phyloP scores from a whole-genome alignment of 1,140 invertebrate genomes.

The Halictus rubicundus region DNA sequence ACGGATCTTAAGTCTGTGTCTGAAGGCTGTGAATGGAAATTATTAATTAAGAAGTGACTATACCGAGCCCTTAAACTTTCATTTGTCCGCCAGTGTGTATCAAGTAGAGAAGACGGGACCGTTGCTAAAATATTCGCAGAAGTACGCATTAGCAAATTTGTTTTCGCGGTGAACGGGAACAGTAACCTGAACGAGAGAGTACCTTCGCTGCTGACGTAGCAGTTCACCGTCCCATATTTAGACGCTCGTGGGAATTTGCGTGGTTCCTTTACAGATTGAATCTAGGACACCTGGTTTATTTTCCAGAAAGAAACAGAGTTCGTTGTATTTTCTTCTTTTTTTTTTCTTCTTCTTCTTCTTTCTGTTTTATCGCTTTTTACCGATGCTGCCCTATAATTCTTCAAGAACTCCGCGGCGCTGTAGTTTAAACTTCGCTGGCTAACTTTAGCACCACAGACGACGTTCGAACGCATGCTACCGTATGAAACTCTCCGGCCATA shows the following conservation, averaged over 20 bases:
- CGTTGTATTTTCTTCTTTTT: background rate
- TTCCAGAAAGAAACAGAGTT: constrained; percentile 30
- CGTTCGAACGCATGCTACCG: background rate
- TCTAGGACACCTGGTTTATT: constrained; percentile 43
- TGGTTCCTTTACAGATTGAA: constrained; percentile 45
- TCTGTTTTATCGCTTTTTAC: constrained; percentile 32
- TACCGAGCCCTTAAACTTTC: too few species aligned
- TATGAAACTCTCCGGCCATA: too few species aligned
- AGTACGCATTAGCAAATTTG: too few species aligned
- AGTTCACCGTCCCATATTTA: constrained; percentile 36
- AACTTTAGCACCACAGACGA: constrained; percentile 4
- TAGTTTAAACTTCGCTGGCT: background rate
- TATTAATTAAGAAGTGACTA: too few species aligned
- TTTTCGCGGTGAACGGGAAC: too few species aligned
- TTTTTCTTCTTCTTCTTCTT: too few species aligned
- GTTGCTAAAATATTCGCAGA: too few species aligned
- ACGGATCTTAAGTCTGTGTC: too few species aligned
- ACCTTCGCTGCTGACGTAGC: constrained; percentile 1
- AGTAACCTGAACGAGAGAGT: too few species aligned
- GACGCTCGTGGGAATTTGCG: constrained; percentile 34
- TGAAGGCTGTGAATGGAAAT: too few species aligned
- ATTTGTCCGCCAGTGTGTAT: too few species aligned
- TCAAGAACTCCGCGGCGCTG: constrained; percentile 17
- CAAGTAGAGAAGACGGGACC: too few species aligned
- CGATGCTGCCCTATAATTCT: constrained; percentile 23